Evolutionary conservation across 2,888 invertebrate species (phyloP).

Genomic region (Tetragonula carbonaria): DNA sequence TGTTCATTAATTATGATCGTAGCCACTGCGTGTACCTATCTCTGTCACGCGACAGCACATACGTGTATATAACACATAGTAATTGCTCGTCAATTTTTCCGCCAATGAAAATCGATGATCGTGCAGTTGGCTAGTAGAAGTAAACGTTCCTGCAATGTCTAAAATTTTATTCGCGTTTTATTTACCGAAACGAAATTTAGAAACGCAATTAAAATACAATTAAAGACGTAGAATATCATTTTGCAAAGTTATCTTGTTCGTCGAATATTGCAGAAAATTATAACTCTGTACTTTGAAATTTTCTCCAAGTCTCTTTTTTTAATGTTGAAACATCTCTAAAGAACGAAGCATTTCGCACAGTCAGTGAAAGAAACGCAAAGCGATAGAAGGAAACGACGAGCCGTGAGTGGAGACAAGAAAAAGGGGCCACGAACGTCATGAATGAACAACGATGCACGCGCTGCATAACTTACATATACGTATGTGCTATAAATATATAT

Average conservation of each 20-base stretch:
- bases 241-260: too few relatives aligned
- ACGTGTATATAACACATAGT: slow-evolving; percentile 16
- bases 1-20: slow-evolving; percentile 61
- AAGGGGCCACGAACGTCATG: slow-evolving; percentile 30
- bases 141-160: not conserved
- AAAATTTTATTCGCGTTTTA: not conserved
- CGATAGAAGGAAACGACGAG: slow-evolving; percentile 22
- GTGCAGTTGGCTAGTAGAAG: not conserved
- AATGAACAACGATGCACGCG: slow-evolving; percentile 39
- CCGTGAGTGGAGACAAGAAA: not conserved
- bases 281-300: too few relatives aligned
- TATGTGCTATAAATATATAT: not conserved
- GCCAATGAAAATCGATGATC: slow-evolving; percentile 4
- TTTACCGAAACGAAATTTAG: not conserved
- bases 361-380: slow-evolving; percentile 17
- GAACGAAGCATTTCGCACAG: not conserved
- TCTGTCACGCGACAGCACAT: slow-evolving; percentile 32
- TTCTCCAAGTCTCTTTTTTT: not conserved
- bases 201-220: too few relatives aligned
- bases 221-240: too few relatives aligned
- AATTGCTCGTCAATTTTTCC: slow-evolving; percentile 46
- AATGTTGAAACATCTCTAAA: not conserved
- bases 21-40: slow-evolving; percentile 47
- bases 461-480: not conserved
- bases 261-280: too few relatives aligned